phyloP scores from a whole-genome alignment of 1,140 invertebrate species.

The Ditylenchus dipsaci region DNA sequence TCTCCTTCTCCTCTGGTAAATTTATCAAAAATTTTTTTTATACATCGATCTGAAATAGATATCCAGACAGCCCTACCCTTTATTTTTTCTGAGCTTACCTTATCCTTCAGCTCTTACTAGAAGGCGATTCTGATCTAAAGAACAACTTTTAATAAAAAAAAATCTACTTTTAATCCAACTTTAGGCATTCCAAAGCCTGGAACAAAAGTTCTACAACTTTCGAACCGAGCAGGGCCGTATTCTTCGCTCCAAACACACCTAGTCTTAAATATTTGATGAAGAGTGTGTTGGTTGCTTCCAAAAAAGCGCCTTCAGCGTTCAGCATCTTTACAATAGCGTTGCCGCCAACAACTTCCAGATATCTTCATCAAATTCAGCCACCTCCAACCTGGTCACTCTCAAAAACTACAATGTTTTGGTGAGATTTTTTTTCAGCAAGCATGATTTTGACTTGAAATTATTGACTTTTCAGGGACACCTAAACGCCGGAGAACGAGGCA shows the following conservation, averaged over 20 bases:
- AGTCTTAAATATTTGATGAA: constrained; percentile 19
- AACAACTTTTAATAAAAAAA: too few relatives aligned
- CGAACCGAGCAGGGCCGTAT: constrained; percentile 77
- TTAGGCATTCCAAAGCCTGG: constrained; percentile 72
- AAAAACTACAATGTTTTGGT: constrained; percentile 44
- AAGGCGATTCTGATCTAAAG: too few relatives aligned
- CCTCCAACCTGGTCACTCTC: constrained; percentile 8
- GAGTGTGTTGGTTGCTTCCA: constrained; percentile 16
- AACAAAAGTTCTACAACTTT: constrained; percentile 75
- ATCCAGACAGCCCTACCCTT: too few relatives aligned
- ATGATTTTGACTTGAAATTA: constrained; percentile 11
- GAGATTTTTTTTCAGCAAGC: constrained; percentile 6
- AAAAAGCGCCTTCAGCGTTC: constrained; percentile 30
- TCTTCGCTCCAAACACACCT: constrained; percentile 67
- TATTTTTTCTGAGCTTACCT: too few relatives aligned
- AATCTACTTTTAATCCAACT: too few relatives aligned
- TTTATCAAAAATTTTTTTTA: too few relatives aligned
- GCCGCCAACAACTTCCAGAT: constrained; percentile 44
- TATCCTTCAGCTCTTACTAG: too few relatives aligned
- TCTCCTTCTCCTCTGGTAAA: too few relatives aligned
- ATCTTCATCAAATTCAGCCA: constrained; percentile 2
- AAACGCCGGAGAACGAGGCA: constrained; percentile 67
- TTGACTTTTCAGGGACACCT: constrained; percentile 75
- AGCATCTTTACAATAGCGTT: constrained; percentile 41
- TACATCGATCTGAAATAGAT: too few relatives aligned